phyloP scores from a whole-genome alignment of 2,797 vertebrate genomes.

The Rhodeus uyekii region DNA sequence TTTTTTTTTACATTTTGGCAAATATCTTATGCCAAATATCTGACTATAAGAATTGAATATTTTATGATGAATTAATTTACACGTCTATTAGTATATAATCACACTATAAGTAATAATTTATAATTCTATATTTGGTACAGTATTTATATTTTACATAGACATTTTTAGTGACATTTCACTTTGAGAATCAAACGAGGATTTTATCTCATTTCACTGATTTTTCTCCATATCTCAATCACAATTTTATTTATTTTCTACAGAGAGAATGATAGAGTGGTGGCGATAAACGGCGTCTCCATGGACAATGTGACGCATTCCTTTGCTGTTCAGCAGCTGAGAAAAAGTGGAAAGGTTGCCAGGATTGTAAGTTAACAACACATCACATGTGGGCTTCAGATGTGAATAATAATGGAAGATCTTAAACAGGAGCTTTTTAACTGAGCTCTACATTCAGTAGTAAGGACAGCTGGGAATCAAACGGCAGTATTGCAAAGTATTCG shows the following conservation, averaged over 20 bases:
- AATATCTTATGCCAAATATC: too few species aligned
- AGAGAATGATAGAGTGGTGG: conserved; percentile 98
- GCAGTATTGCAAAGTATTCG: background rate
- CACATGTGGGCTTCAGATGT: conserved; percentile 7
- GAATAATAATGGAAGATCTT: background rate
- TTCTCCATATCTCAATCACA: background rate
- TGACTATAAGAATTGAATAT: too few species aligned
- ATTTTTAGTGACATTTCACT: too few species aligned
- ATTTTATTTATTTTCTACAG: conserved; percentile 72
- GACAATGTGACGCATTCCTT: conserved; percentile 98
- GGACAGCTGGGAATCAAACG: background rate
- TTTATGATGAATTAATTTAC: too few species aligned
- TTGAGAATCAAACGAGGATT: too few species aligned
- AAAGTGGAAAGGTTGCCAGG: conserved; percentile 99
- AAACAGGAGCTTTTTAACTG: too few species aligned
- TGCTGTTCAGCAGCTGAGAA: conserved; percentile 97
- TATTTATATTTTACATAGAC: too few species aligned
- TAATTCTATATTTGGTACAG: too few species aligned
- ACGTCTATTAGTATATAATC: too few species aligned
- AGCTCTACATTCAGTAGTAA: background rate
- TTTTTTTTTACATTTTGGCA: too few species aligned
- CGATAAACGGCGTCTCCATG: conserved; percentile 99
- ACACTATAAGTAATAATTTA: too few species aligned
- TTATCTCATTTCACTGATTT: too few species aligned
- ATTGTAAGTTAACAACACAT: conserved; percentile 87